Evolutionary conservation across 1,140 invertebrate species (phyloP).

Genomic region (Caenorhabditis remanei): DNA sequence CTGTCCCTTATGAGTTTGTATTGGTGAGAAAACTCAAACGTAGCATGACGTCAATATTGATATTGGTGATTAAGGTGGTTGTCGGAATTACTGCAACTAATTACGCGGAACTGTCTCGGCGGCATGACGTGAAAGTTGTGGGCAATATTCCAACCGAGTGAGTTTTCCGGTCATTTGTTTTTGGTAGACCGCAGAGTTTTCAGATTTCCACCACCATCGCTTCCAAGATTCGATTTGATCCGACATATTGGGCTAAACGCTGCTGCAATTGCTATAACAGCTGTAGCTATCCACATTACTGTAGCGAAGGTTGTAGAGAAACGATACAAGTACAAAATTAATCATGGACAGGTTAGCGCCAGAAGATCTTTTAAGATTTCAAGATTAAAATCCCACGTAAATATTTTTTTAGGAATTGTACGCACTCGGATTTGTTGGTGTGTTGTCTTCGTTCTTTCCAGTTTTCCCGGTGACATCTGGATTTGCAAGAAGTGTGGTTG

Average conservation of each 20-base stretch:
- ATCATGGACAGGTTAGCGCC: slow-evolving; percentile 73
- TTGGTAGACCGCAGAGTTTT: not conserved
- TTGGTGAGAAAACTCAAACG: slow-evolving; percentile 64
- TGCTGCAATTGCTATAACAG: slow-evolving; percentile 71
- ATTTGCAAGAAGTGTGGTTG: slow-evolving; percentile 74
- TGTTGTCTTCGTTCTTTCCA: slow-evolving; percentile 75
- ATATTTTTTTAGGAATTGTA: slow-evolving; percentile 74
- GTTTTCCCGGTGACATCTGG: slow-evolving; percentile 78
- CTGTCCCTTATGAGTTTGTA: slow-evolving; percentile 74
- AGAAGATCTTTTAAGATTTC: no score
- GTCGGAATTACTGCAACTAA: slow-evolving; percentile 77
- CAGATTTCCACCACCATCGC: slow-evolving; percentile 73
- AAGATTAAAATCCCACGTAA: no score
- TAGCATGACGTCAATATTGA: slow-evolving; percentile 37
- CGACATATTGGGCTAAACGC: slow-evolving; percentile 72
- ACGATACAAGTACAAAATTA: slow-evolving; percentile 75
- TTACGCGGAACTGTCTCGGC: slow-evolving; percentile 73
- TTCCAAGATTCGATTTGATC: slow-evolving; percentile 75
- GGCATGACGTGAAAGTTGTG: slow-evolving; percentile 72
- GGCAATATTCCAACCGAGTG: slow-evolving; percentile 76
- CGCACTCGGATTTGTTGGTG: slow-evolving; percentile 74
- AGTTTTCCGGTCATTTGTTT: slow-evolving; percentile 8
- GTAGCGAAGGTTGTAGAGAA: slow-evolving; percentile 77
- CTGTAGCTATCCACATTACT: slow-evolving; percentile 76
- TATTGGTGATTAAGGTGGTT: slow-evolving; percentile 68